Evolutionary conservation across 2,113 vertebrate species (phyloP).

Genomic region (Sakesphorus luctuosus): DNA sequence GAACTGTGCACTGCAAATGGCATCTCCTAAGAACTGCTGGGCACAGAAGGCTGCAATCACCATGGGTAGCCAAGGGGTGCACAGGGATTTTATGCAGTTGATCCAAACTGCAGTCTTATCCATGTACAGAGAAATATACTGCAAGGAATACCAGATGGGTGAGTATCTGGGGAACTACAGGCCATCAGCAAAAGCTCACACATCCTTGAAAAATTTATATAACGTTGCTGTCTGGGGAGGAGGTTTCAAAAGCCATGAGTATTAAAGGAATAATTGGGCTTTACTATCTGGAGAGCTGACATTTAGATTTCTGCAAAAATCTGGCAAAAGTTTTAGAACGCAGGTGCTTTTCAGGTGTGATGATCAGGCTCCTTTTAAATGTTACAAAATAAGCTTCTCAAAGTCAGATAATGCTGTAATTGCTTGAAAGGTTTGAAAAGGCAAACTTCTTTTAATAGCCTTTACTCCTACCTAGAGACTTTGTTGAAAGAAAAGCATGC

Average conservation of each 20-base stretch:
- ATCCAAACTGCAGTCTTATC: not conserved
- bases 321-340: not conserved
- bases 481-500: not conserved
- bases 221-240: not conserved
- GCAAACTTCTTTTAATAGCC: not conserved
- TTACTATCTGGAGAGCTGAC: not conserved
- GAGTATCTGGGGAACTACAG: not conserved
- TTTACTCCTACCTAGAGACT: not conserved
- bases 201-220: not conserved
- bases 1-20: not conserved
- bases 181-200: not conserved
- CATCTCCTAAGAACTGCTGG: not conserved
- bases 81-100: not conserved
- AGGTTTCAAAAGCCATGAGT: not conserved
- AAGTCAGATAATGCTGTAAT: not conserved
- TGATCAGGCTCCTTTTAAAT: not conserved
- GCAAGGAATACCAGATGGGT: not conserved
- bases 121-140: not conserved
- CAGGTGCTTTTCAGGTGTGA: not conserved
- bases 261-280: not conserved
- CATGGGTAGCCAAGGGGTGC: not conserved
- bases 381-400: not conserved
- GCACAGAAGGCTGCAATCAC: not conserved
- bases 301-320: not conserved
- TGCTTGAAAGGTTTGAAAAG: not conserved